Percentiles rank a stretch among this genome's conserved stretches.
phyloP scores from a whole-genome alignment of 2,888 invertebrate genomes.

The Bellardia bayeri region DNA sequence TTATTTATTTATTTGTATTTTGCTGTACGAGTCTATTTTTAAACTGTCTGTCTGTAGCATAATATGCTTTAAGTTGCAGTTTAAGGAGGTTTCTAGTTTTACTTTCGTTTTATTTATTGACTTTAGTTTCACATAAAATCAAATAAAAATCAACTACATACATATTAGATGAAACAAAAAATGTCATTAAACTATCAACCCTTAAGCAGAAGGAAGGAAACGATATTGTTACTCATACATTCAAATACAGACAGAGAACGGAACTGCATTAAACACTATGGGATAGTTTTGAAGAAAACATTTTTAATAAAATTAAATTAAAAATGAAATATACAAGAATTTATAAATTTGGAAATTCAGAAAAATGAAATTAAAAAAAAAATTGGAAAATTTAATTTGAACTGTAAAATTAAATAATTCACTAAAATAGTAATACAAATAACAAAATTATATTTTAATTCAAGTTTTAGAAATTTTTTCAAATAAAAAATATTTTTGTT shows the following conservation, averaged over 20 bases:
- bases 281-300: too few species aligned
- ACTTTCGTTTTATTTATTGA: background rate
- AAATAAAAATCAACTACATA: background rate
- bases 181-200: background rate
- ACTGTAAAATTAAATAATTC: too few species aligned
- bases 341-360: too few species aligned
- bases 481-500: too few species aligned
- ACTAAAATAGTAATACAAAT: too few species aligned
- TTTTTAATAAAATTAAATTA: too few species aligned
- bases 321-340: too few species aligned
- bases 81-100: background rate
- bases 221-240: background rate
- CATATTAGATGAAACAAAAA: background rate
- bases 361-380: too few species aligned
- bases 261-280: background rate
- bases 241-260: background rate
- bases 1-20: background rate
- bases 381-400: too few species aligned
- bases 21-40: background rate
- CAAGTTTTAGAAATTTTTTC: too few species aligned
- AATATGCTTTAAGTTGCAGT: background rate
- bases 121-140: background rate
- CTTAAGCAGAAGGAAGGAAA: background rate
- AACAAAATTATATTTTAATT: too few species aligned
- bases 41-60: background rate